Conservation (phyloP, 2,797 vertebrate genomes). For the Heterohyrax brucei region DNA sequence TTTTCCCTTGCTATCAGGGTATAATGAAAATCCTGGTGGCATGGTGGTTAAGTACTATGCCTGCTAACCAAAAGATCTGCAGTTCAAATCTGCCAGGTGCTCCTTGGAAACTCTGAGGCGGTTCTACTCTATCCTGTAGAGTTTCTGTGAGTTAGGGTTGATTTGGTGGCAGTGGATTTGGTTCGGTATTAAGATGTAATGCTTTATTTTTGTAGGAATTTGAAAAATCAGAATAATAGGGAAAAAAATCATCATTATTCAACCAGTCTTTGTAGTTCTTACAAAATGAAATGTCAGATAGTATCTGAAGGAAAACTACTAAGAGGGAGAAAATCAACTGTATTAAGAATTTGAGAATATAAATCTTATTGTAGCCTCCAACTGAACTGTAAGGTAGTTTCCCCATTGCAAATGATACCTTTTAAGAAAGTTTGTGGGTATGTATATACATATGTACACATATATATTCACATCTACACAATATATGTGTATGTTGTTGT, state of each 20-base stretch:
- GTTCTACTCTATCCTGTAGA: no score
- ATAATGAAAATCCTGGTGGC: not conserved
- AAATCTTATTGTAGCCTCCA: not conserved
- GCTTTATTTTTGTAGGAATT: constrained; percentile 41
- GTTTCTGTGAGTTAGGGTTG: no score
- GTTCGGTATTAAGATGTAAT: not conserved
- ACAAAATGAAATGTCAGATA: constrained; percentile 26
- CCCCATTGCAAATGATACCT: not conserved
- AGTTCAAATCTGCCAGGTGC: no score
- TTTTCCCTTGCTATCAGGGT: not conserved
- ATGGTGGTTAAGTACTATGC: no score
- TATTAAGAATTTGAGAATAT: constrained; percentile 33
- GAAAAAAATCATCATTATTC: not conserved
- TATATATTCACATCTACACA: no score
- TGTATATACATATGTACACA: no score
- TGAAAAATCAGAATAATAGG: constrained; percentile 34
- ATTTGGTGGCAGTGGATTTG: no score
- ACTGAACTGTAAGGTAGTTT: not conserved
- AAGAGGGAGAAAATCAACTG: not conserved
- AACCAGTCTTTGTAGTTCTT: constrained; percentile 49
- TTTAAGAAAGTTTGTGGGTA: not conserved
- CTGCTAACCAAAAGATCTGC: no score
- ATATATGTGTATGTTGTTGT: no score
- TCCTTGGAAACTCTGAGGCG: no score
- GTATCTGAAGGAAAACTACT: constrained; percentile 39